Conservation (phyloP, 2,797 vertebrate species). For the Percopsis omiscomaycus region DNA sequence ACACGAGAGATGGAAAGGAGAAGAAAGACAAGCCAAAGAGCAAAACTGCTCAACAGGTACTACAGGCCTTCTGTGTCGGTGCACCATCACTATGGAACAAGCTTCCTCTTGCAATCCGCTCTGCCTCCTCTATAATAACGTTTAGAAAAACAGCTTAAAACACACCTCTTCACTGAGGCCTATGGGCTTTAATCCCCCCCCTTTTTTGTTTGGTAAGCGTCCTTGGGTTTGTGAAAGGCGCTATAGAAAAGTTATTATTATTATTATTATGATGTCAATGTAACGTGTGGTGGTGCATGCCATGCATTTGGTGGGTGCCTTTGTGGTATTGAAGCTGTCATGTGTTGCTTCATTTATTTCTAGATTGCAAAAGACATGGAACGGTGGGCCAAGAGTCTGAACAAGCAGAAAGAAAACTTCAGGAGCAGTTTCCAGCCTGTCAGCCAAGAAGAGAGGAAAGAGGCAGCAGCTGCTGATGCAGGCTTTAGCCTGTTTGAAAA, state of each 20-base stretch:
- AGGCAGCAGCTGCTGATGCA: conserved; percentile 94
- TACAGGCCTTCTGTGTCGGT: not conserved
- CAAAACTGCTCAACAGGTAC: conserved; percentile 97
- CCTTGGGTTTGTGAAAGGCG: too few species aligned
- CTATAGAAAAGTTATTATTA: too few species aligned
- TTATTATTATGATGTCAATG: not conserved
- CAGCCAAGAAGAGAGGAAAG: conserved; percentile 90
- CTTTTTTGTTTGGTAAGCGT: too few species aligned
- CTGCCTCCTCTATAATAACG: too few species aligned
- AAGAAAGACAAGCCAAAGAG: conserved; percentile 98
- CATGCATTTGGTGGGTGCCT: not conserved
- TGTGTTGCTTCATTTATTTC: conserved; percentile 5
- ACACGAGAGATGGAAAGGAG: conserved; percentile 90
- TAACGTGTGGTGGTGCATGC: not conserved
- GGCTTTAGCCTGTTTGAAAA: conserved; percentile 96
- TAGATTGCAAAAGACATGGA: conserved; percentile 99
- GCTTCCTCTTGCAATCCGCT: too few species aligned
- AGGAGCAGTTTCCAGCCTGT: conserved; percentile 93
- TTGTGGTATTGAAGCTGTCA: not conserved
- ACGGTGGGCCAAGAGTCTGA: conserved; percentile 98
- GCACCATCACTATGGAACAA: too few species aligned
- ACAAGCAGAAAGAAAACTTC: conserved; percentile 99
- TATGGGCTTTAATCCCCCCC: too few species aligned
- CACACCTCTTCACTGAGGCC: too few species aligned
- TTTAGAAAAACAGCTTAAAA: too few species aligned